A percentile compares a stretch with the other conserved stretches of the same genome.
These are phyloP conservation scores for Pseudopipra pipra DNA, from an alignment of 2,113 vertebrate genomes.

Conservation along the genomic window DNA sequence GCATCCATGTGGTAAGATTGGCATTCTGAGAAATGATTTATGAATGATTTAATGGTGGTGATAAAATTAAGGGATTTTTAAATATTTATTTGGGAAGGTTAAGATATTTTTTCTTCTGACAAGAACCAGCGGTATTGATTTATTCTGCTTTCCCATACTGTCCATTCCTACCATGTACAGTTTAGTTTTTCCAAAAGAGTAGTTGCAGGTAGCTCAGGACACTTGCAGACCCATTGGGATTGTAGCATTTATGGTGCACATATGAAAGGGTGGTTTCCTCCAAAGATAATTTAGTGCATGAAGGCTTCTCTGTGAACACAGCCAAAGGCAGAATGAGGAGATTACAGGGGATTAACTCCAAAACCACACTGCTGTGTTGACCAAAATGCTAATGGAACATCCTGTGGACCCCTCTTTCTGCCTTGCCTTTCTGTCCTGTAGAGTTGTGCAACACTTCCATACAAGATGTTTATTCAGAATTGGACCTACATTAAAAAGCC, in stretches of 20 bases:
- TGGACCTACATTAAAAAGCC: neutral
- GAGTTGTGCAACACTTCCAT: neutral
- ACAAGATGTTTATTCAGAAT: neutral
- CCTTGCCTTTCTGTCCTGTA: neutral
- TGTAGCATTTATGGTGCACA: neutral
- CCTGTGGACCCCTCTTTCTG: neutral
- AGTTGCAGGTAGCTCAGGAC: neutral
- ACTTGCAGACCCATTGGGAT: neutral
- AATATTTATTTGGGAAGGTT: neutral
- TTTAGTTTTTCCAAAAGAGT: neutral
- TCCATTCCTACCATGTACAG: accelerated
- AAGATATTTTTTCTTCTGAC: neutral
- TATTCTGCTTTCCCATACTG: neutral
- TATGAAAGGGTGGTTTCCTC: neutral
- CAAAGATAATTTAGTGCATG: neutral
- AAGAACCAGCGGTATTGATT: neutral
- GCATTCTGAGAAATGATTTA: neutral
- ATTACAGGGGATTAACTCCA: neutral
- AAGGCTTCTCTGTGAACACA: neutral
- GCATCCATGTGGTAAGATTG: neutral
- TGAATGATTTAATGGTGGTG: neutral
- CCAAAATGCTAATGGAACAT: neutral
- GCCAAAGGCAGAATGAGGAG: neutral
- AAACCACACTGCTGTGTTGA: neutral
- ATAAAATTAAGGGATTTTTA: neutral